These are phyloP conservation scores for Spodoptera picta DNA, from an alignment of 2,888 invertebrate species.

Conservation along the genomic window DNA sequence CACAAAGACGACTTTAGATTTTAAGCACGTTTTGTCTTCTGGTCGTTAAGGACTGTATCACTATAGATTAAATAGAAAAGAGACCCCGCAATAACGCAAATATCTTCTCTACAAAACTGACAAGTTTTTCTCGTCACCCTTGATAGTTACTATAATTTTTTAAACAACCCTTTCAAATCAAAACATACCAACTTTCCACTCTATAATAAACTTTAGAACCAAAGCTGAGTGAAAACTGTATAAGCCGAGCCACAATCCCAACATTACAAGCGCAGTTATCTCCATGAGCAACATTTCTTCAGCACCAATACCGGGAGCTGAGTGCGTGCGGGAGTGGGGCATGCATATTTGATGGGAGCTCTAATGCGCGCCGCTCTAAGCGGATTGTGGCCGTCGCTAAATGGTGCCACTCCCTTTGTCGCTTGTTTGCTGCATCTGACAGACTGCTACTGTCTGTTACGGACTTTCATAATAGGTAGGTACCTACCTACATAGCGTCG, in stretches of 20 bases:
- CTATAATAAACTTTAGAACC: too few relatives aligned
- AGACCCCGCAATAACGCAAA: too few relatives aligned
- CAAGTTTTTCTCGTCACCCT: too few relatives aligned
- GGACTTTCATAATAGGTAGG: constrained; percentile 31
- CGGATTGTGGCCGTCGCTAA: constrained; percentile 76
- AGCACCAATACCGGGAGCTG: constrained; percentile 41
- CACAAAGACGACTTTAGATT: too few relatives aligned
- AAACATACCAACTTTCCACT: too few relatives aligned
- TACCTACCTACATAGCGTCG: constrained; percentile 21
- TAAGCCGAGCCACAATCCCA: constrained; percentile 3
- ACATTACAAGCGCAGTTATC: constrained; percentile 37
- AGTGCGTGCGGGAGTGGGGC: constrained; percentile 70
- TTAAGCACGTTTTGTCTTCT: too few relatives aligned
- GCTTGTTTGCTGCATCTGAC: constrained; percentile 53
- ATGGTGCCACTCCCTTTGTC: constrained; percentile 77
- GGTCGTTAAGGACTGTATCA: too few relatives aligned
- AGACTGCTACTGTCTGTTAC: constrained; percentile 36
- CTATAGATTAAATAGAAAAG: too few relatives aligned
- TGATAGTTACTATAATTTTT: too few relatives aligned
- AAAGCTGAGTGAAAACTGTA: not conserved
- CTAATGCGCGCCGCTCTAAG: constrained; percentile 75
- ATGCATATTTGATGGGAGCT: constrained; percentile 80
- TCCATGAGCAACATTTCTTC: constrained; percentile 32
- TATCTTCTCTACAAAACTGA: too few relatives aligned
- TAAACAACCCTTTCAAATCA: too few relatives aligned